These are phyloP conservation scores for Carassius auratus DNA, from an alignment of 2,113 vertebrate genomes.

Conservation along the genomic window DNA sequence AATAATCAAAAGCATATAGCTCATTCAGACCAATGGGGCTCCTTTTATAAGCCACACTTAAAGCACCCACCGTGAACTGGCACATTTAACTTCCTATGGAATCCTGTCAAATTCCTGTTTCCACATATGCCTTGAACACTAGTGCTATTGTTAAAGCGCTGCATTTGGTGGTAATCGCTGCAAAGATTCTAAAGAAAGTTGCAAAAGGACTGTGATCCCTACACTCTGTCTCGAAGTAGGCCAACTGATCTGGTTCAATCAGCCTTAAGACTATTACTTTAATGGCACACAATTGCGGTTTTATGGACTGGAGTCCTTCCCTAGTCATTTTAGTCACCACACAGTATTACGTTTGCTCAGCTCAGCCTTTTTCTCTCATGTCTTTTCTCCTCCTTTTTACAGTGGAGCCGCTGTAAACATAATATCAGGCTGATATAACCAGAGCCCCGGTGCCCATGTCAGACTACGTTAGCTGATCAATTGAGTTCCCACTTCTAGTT, in stretches of 20 bases:
- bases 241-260: constrained; percentile 52
- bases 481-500: constrained; percentile 60
- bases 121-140: constrained; percentile 58
- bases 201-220: constrained; percentile 47
- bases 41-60: constrained; percentile 52
- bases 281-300: constrained; percentile 53
- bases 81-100: constrained; percentile 58
- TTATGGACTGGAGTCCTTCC: constrained; percentile 54
- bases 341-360: constrained; percentile 55
- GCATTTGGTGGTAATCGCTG: constrained; percentile 47
- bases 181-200: constrained; percentile 53
- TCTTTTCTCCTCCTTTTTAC: constrained; percentile 47
- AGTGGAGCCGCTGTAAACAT: constrained; percentile 59
- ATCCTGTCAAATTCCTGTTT: constrained; percentile 58
- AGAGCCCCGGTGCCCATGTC: constrained; percentile 50
- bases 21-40: constrained; percentile 37
- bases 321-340: constrained; percentile 55
- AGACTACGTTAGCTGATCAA: constrained; percentile 51
- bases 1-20: constrained; percentile 53
- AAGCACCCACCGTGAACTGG: constrained; percentile 51
- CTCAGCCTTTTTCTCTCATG: constrained; percentile 53
- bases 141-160: constrained; percentile 53
- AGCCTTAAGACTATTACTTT: constrained; percentile 43
- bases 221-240: constrained; percentile 46
- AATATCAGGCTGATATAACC: constrained; percentile 56